These are phyloP conservation scores for Nesidiocoris tenuis DNA, from an alignment of 2,888 invertebrate species.

Conservation along the genomic window DNA sequence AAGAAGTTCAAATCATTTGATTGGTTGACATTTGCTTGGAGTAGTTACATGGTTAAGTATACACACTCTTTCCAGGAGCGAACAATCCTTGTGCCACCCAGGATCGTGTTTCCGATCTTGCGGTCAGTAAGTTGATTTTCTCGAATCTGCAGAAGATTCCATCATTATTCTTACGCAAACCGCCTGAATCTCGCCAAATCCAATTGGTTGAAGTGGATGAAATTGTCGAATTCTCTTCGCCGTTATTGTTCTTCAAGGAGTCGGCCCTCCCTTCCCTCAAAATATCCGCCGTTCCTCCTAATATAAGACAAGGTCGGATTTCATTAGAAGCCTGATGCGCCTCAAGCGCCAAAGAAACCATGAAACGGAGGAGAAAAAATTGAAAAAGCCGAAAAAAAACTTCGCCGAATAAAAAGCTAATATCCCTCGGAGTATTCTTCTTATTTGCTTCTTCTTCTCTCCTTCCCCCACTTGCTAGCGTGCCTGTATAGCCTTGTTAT, in stretches of 20 bases:
- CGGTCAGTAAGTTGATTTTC: too few relatives aligned
- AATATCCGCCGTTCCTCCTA: neutral
- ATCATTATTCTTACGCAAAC: too few relatives aligned
- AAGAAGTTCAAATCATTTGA: too few relatives aligned
- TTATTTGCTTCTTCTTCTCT: constrained; percentile 9
- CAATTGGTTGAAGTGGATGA: neutral
- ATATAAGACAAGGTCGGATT: constrained; percentile 12
- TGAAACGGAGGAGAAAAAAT: neutral
- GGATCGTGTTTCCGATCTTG: too few relatives aligned
- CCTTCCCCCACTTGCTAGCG: neutral
- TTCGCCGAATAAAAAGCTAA: constrained; percentile 31
- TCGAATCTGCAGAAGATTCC: too few relatives aligned
- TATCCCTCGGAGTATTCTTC: constrained; percentile 34
- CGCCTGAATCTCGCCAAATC: neutral
- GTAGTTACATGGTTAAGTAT: too few relatives aligned
- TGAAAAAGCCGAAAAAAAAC: constrained; percentile 2
- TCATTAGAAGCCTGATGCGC: constrained; percentile 34
- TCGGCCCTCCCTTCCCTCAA: neutral
- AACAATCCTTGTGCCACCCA: too few relatives aligned
- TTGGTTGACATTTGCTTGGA: too few relatives aligned
- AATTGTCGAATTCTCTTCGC: neutral
- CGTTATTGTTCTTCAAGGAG: neutral
- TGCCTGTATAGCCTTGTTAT: constrained; percentile 3
- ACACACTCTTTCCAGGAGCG: too few relatives aligned
- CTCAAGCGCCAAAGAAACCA: constrained; percentile 8